Evolutionary conservation across 2,888 invertebrate species (phyloP).

Genomic region (Drosophila gaucha): DNA sequence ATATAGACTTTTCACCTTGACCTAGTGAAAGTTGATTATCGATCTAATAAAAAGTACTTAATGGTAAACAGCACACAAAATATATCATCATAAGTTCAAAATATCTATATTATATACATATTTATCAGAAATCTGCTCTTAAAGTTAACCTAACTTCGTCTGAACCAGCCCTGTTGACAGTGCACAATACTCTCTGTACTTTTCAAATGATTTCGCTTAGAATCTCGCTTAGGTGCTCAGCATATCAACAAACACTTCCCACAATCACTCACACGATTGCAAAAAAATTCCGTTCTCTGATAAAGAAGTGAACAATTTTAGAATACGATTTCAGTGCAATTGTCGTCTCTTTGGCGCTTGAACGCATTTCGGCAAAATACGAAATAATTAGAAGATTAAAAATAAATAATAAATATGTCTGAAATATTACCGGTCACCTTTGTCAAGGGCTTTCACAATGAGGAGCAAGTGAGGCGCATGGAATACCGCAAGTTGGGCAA

Average conservation of each 20-base stretch:
- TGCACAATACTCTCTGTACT: slow-evolving; percentile 1
- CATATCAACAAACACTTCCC: slow-evolving; percentile 10
- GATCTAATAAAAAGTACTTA: no score
- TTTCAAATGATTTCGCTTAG: background rate
- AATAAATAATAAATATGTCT: slow-evolving; percentile 42
- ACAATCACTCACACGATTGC: slow-evolving; percentile 1
- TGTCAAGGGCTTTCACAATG: slow-evolving; percentile 88
- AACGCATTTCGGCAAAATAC: slow-evolving; percentile 11
- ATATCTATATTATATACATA: no score
- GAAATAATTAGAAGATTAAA: slow-evolving; percentile 7
- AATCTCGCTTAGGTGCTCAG: slow-evolving; percentile 10
- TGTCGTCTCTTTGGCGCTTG: background rate
- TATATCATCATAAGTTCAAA: no score
- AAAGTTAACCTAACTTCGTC: background rate
- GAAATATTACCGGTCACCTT: slow-evolving; percentile 86
- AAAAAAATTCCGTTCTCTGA: background rate
- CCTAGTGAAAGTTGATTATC: no score
- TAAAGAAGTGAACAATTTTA: background rate
- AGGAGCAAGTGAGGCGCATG: slow-evolving; percentile 88
- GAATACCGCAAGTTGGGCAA: slow-evolving; percentile 89
- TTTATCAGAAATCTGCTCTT: background rate
- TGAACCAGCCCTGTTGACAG: slow-evolving; percentile 18
- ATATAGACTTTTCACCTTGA: no score
- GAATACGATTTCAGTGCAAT: slow-evolving; percentile 32
- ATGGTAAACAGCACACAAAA: no score